Evolutionary conservation across 35 echinoderm and acorn worm species (phyloP).

Genomic region (Heliocidaris tuberculata): DNA sequence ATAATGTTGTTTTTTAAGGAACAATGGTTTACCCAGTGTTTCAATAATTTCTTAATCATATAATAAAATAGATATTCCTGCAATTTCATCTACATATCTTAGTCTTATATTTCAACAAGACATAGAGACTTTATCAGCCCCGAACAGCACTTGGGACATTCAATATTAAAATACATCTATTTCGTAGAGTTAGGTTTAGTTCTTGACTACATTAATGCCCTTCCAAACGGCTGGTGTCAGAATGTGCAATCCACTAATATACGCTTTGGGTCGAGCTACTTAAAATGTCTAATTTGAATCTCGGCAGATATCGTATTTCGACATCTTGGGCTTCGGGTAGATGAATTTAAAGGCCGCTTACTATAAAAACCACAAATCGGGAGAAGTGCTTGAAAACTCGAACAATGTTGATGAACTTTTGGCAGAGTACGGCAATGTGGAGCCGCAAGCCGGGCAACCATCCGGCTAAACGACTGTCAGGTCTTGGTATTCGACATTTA

Average conservation of each 20-base stretch:
- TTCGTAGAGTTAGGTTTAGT: no score
- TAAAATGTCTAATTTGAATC: neutral
- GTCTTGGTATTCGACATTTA: neutral
- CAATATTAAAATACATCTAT: no score
- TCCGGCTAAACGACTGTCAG: neutral
- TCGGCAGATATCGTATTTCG: neutral
- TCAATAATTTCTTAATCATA: no score
- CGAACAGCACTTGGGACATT: no score
- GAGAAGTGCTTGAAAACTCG: neutral
- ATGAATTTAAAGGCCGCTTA: neutral
- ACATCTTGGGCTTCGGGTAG: neutral
- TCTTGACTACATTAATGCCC: neutral
- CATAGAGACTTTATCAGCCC: no score
- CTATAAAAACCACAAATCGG: neutral
- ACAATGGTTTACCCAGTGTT: no score
- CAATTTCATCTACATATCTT: no score
- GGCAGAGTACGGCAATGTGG: neutral
- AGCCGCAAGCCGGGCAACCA: neutral
- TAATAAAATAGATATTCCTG: no score
- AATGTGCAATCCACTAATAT: neutral
- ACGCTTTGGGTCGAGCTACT: neutral
- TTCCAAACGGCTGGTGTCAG: neutral
- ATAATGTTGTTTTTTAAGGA: no score
- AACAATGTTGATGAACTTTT: neutral
- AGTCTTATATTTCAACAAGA: no score